A percentile compares a stretch with the other conserved stretches of the same genome.
Evolutionary conservation across 2,113 vertebrate species (phyloP).

Genomic region (Eonycteris spelaea): DNA sequence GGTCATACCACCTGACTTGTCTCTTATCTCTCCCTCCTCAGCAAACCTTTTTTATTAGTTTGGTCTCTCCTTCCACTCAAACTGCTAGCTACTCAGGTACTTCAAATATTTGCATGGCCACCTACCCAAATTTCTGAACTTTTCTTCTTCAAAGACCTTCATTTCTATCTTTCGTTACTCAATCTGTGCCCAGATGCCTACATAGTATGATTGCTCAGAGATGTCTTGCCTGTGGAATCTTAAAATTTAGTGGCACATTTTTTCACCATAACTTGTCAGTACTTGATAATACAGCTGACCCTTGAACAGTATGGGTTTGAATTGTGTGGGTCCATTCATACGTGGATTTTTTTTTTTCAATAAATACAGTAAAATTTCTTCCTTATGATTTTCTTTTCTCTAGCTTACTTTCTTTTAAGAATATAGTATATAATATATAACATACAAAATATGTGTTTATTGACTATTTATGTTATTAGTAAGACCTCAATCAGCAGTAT

Average conservation of each 20-base stretch:
- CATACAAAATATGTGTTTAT: too few relatives aligned
- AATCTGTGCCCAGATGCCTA: background rate
- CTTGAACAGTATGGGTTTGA: too few relatives aligned
- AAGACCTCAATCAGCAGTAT: too few relatives aligned
- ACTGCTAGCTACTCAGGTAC: background rate
- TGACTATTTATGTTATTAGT: too few relatives aligned
- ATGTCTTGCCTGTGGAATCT: background rate
- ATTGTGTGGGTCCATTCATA: too few relatives aligned
- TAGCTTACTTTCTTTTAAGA: too few relatives aligned
- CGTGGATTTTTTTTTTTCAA: too few relatives aligned
- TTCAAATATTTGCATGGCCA: background rate
- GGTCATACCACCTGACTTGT: background rate
- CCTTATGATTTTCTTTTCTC: too few relatives aligned
- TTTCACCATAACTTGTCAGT: background rate
- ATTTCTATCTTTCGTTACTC: background rate
- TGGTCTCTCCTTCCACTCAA: background rate
- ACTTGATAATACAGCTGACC: background rate
- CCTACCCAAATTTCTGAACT: background rate
- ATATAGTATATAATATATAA: too few relatives aligned
- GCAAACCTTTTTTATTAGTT: background rate
- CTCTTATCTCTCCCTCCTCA: background rate
- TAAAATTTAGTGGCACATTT: background rate
- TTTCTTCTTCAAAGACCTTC: background rate
- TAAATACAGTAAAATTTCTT: too few relatives aligned
- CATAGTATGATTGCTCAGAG: background rate